A percentile compares a stretch with the other conserved stretches of the same genome.
phyloP scores from a whole-genome alignment of 2,888 invertebrate genomes.

The Epistrophe eligans region DNA sequence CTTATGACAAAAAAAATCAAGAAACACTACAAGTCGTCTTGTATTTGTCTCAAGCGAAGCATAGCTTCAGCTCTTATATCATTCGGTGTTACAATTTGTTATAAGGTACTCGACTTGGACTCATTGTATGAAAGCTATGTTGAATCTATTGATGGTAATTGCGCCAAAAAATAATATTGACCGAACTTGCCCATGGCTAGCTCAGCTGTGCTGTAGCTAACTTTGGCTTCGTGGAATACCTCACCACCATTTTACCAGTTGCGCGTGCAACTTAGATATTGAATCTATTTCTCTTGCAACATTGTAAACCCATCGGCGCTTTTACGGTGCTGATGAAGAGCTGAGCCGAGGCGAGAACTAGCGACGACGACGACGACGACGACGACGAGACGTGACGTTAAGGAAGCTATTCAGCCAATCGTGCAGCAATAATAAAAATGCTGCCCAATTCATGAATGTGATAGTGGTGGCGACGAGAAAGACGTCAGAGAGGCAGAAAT shows the following conservation, averaged over 20 bases:
- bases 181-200: conserved; percentile 58
- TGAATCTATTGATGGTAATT: conserved; percentile 51
- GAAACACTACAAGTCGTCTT: not conserved
- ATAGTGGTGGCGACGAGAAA: not conserved
- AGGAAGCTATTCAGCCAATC: conserved; percentile 59
- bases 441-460: conserved; percentile 50
- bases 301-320: conserved; percentile 25
- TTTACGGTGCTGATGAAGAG: not conserved
- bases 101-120: conserved; percentile 24
- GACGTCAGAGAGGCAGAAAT: conserved; percentile 16
- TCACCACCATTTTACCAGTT: conserved; percentile 4
- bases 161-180: conserved; percentile 59
- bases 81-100: conserved; percentile 70
- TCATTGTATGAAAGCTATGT: conserved; percentile 20
- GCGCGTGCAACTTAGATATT: conserved; percentile 37
- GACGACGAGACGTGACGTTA: not conserved
- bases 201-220: not conserved
- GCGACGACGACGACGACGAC: not conserved
- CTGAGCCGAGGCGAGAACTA: not conserved
- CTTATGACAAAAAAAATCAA: not conserved
- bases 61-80: conserved; percentile 69
- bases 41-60: conserved; percentile 61
- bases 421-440: conserved; percentile 51
- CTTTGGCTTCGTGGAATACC: conserved; percentile 19
- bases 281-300: conserved; percentile 55